Evolutionary conservation across 2,797 vertebrate species (phyloP).

Genomic region (Xerus rutilus): DNA sequence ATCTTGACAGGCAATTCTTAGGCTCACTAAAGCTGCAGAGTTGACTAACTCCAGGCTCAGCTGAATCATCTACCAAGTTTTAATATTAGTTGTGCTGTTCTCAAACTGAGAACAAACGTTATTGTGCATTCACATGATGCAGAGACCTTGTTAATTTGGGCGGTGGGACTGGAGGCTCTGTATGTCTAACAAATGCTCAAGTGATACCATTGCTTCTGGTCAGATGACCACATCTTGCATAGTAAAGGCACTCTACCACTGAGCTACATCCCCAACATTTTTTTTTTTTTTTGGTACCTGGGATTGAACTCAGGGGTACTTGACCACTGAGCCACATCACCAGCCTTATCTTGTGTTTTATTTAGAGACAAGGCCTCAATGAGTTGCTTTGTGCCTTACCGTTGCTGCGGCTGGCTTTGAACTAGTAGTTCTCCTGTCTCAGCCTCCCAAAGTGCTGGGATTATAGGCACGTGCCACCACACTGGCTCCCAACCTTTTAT

Average conservation of each 20-base stretch:
- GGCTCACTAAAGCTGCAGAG: background rate
- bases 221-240: background rate
- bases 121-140: background rate
- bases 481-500: no score
- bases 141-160: background rate
- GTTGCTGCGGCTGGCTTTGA: no score
- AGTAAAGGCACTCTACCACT: background rate
- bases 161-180: background rate
- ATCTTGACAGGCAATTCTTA: background rate
- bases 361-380: no score
- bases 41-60: background rate
- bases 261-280: no score
- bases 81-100: background rate
- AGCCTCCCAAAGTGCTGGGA: no score
- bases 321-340: no score
- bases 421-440: no score
- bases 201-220: background rate
- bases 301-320: no score
- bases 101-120: background rate
- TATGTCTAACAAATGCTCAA: background rate
- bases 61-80: background rate
- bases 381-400: no score
- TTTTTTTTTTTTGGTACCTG: no score
- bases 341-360: no score
- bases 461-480: no score